Base-by-base conservation (phyloP, 2,113 vertebrate species). In the Nesogale talazaci region DNA sequence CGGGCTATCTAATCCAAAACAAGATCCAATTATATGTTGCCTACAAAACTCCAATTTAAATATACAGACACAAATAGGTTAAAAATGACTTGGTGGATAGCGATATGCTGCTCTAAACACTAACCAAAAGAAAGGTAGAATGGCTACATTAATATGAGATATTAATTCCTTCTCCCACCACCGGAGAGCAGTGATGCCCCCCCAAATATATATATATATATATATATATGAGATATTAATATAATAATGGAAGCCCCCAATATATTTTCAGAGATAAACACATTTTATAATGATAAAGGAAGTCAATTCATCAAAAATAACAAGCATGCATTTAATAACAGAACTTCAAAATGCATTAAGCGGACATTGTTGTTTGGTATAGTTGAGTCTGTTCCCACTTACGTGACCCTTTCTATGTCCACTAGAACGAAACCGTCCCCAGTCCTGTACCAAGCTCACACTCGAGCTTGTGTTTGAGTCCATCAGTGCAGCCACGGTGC, bases 81-180 rank as follows among this genome's bases (percentile, higher is more conserved):
- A 59, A 76, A 88, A 59, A 36, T 88, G 67, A 88, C 90, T 36
- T 22, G 1, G 82, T 67, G 61, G 79, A 52, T 83, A 80, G 46
- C 57, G 84, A 78, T 63, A 34, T 34, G 27, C 20, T 25, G 46
- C 57, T n/a, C 29, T 67, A 83, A 83, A 65, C 31, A 79, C n/a
- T 78, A 87, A 83, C 63, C 52, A 90, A 34, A 46, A 65, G 42
- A 74, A 95, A 93, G n/a, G 11, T 75, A 57, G 81, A 88, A 80
- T 84, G 42, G 23, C 56, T 90, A 22, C 31, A 76, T 86, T 76
- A 52, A 52, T 52, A 52, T 5, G 10, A 46, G 42, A 46, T 46
- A 46, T 46, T 46, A 46, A 46, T 46, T n/a, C n/a, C n/a, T n/a
- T n/a, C n/a, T n/a, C n/a, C n/a, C n/a, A n/a, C n/a, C n/a, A n/a